A percentile compares a stretch with the other conserved stretches of the same genome.
These are phyloP conservation scores for Kryphioiulus occultus DNA, from an alignment of 2,888 invertebrate species.

Conservation along the genomic window DNA sequence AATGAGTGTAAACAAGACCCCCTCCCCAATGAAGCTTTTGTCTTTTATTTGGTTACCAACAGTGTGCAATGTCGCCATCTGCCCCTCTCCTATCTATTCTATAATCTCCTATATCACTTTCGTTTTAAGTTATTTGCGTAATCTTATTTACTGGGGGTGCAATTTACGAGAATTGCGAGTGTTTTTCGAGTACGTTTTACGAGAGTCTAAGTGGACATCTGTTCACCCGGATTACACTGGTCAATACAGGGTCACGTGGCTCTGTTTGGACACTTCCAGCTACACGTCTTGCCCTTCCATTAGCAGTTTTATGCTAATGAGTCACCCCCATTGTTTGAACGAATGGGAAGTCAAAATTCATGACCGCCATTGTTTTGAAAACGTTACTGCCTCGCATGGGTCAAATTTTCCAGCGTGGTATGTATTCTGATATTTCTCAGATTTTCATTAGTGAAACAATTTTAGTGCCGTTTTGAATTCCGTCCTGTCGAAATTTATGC, in stretches of 20 bases:
- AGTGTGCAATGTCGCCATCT: not conserved
- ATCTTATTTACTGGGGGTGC: not conserved
- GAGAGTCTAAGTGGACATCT: not conserved
- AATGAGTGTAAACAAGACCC: constrained; percentile 3
- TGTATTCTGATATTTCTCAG: not conserved
- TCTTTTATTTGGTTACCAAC: constrained; percentile 4
- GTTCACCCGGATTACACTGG: not conserved
- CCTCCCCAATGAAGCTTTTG: not conserved
- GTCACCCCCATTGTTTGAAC: not conserved
- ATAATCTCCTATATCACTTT: not conserved
- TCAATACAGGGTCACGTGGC: not conserved
- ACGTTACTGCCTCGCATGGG: no score
- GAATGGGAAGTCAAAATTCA: not conserved
- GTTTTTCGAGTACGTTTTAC: constrained; percentile 27
- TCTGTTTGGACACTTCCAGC: not conserved
- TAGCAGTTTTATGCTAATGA: not conserved
- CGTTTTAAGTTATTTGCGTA: constrained; percentile 19
- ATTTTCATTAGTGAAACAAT: no score
- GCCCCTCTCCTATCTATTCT: not conserved
- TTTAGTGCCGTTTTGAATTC: no score
- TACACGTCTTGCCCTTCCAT: not conserved
- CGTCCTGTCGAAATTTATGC: no score
- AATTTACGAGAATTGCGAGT: not conserved
- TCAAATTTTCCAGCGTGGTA: not conserved
- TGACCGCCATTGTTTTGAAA: not conserved